Conservation (phyloP, 2,888 invertebrate species). For the Stenotaenia linearis region DNA sequence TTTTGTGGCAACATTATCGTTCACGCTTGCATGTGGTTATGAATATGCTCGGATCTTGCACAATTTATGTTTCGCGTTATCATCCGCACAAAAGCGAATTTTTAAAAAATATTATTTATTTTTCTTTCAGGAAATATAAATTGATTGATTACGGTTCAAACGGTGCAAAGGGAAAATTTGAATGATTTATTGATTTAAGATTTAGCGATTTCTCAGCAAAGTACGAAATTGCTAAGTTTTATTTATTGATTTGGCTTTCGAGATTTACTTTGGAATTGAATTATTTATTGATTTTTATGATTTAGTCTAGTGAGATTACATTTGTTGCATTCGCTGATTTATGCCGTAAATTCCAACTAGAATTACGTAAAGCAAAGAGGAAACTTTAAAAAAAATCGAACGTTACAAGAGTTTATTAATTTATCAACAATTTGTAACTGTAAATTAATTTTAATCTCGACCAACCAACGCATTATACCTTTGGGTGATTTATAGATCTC, state of each 20-base stretch:
- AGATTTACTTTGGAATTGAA: neutral
- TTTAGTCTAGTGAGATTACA: neutral
- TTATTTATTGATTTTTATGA: slow-evolving; percentile 7
- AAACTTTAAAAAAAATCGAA: neutral
- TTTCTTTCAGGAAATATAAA: neutral
- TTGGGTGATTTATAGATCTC: neutral
- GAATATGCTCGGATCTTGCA: neutral
- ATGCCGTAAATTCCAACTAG: neutral
- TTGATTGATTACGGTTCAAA: neutral
- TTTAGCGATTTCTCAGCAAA: neutral
- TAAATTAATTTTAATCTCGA: slow-evolving; percentile 9
- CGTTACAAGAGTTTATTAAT: neutral
- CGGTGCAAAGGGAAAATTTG: neutral
- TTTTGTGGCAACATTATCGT: too few relatives aligned
- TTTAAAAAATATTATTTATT: neutral
- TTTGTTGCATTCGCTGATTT: neutral
- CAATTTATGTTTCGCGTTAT: neutral
- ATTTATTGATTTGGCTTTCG: neutral
- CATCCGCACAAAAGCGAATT: neutral
- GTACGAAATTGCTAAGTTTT: neutral
- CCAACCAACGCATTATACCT: neutral
- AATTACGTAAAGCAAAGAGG: neutral
- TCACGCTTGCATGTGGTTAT: too few relatives aligned
- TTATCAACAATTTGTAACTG: slow-evolving; percentile 5
- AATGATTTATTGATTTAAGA: slow-evolving; percentile 15